phyloP scores from a whole-genome alignment of 2,797 vertebrate genomes.

The Parauchenoglanis punctatus region DNA sequence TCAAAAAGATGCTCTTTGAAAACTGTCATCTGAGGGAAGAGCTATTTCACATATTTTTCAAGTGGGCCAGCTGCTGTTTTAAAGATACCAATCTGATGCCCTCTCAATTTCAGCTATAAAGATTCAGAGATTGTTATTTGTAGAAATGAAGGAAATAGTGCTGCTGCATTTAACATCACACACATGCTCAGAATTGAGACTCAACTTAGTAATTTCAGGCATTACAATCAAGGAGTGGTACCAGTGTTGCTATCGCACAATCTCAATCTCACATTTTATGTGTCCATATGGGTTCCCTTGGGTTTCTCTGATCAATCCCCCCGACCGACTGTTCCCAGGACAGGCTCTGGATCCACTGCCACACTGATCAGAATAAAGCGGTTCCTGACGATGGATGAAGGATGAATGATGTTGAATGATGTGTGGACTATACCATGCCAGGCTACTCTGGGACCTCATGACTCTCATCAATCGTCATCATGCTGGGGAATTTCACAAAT shows the following conservation, averaged over 20 bases:
- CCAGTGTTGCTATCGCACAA: not conserved
- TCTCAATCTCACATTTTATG: not conserved
- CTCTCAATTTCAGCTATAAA: not conserved
- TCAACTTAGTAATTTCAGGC: not conserved
- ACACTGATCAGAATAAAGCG: not conserved
- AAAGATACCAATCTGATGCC: not conserved
- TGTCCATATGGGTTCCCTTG: not conserved
- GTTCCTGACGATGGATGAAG: not conserved
- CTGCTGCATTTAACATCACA: not conserved
- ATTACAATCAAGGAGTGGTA: not conserved
- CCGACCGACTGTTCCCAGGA: not conserved
- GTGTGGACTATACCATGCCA: conserved; percentile 24
- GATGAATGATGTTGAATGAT: not conserved
- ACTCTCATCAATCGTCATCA: conserved; percentile 34
- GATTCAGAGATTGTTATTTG: not conserved
- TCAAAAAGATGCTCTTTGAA: conserved; percentile 7
- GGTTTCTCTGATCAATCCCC: not conserved
- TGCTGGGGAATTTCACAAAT: conserved; percentile 37
- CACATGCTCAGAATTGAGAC: not conserved
- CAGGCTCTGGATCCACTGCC: not conserved
- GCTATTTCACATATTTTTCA: not conserved
- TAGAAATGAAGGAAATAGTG: not conserved
- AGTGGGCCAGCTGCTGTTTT: conserved; percentile 8
- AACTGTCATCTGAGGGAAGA: not conserved
- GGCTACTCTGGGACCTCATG: conserved; percentile 32